phyloP scores from a whole-genome alignment of 1,140 invertebrate species.

The Patella vulgata region DNA sequence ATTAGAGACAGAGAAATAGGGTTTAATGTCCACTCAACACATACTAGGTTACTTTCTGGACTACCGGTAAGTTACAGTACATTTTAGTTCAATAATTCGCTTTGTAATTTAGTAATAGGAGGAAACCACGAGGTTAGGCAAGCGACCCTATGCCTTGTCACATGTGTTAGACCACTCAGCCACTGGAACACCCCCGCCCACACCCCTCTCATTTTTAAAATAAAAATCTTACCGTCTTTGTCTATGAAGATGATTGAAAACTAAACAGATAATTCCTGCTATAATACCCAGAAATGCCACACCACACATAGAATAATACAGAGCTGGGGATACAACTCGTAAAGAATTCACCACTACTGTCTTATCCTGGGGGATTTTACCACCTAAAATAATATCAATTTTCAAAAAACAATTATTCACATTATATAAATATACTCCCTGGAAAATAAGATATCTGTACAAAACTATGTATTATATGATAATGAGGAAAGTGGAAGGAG shows the following conservation, averaged over 20 bases:
- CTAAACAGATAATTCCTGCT: constrained; percentile 82
- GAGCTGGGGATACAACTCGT: constrained; percentile 79
- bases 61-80: no score
- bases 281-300: constrained; percentile 87
- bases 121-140: no score
- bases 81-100: no score
- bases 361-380: constrained; percentile 89
- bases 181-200: background rate
- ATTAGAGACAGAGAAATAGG: background rate
- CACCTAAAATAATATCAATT: constrained; percentile 69
- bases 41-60: no score
- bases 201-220: background rate
- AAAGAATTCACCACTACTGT: constrained; percentile 83
- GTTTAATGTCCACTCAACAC: no score
- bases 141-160: no score
- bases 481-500: no score
- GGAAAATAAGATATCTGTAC: no score
- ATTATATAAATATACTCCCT: background rate
- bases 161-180: background rate
- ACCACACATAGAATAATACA: constrained; percentile 91
- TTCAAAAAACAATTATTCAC: background rate
- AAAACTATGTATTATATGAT: no score
- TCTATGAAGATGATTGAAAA: constrained; percentile 90
- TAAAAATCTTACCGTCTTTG: constrained; percentile 80
- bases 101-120: no score